phyloP scores from a whole-genome alignment of 2,113 vertebrate species.

The Alethe diademata region DNA sequence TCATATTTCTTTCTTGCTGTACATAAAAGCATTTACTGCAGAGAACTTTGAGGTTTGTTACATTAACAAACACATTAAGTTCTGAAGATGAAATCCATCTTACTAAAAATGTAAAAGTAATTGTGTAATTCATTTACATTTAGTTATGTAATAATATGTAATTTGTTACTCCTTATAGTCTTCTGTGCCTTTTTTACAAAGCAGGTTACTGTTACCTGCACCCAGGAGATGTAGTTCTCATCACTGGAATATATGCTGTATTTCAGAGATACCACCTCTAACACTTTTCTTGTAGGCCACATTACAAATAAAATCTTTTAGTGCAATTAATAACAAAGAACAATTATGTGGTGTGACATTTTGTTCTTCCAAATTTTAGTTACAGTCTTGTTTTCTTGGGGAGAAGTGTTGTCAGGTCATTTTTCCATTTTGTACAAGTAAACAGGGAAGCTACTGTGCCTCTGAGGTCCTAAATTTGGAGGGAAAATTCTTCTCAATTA shows the following conservation, averaged over 20 bases:
- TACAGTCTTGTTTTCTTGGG: background rate
- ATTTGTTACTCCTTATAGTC: constrained; percentile 8
- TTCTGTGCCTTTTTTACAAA: background rate
- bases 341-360: constrained; percentile 30
- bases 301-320: constrained; percentile 19
- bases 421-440: background rate
- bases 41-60: constrained; percentile 1
- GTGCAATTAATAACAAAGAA: background rate
- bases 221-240: constrained; percentile 1
- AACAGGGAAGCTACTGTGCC: background rate
- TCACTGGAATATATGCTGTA: background rate
- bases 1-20: constrained; percentile 14
- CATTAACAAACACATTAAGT: constrained; percentile 15
- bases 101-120: background rate
- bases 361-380: constrained; percentile 30
- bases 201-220: background rate
- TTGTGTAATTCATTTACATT: constrained; percentile 46
- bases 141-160: background rate
- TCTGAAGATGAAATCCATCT: background rate
- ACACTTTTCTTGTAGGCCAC: constrained; percentile 3
- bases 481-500: background rate
- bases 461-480: background rate
- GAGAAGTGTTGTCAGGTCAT: background rate
- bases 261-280: constrained; percentile 41
- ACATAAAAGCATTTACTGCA: constrained; percentile 4